Evolutionary conservation across 2,888 invertebrate species (phyloP).

Genomic region (Cylindroiulus punctatus): DNA sequence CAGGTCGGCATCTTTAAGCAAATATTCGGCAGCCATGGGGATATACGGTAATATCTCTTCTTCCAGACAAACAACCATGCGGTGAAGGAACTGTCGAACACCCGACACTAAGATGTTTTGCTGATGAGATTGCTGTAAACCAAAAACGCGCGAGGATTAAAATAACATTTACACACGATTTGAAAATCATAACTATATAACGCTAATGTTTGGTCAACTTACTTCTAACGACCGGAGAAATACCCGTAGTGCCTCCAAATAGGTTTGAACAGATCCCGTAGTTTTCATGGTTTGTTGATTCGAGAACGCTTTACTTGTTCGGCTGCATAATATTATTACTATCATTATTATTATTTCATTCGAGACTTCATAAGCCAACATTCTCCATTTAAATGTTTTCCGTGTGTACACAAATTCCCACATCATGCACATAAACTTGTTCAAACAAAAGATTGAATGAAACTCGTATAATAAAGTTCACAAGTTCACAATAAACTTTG

Average conservation of each 20-base stretch:
- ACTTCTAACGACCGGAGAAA: slow-evolving; percentile 69
- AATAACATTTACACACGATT: background rate
- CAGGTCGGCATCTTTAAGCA: slow-evolving; percentile 66
- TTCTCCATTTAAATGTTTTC: no score
- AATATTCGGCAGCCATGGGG: slow-evolving; percentile 68
- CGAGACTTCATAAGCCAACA: no score
- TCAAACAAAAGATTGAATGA: no score
- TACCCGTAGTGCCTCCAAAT: slow-evolving; percentile 68
- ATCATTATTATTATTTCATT: no score
- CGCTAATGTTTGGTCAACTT: slow-evolving; percentile 49
- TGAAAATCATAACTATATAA: background rate
- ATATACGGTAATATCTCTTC: slow-evolving; percentile 70
- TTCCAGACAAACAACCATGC: slow-evolving; percentile 72
- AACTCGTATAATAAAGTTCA: no score
- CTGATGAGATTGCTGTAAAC: slow-evolving; percentile 59
- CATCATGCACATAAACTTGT: no score
- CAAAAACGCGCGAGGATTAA: background rate
- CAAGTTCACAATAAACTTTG: no score
- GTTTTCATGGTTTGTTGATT: slow-evolving; percentile 69
- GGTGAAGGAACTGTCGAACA: slow-evolving; percentile 70
- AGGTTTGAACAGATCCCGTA: slow-evolving; percentile 69
- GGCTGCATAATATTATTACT: slow-evolving; percentile 65
- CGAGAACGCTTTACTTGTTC: slow-evolving; percentile 72
- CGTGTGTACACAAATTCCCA: no score
- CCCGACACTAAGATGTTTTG: slow-evolving; percentile 65